Percentiles rank a stretch among this genome's conserved stretches.
phyloP scores from a whole-genome alignment of 2,888 invertebrate species.

The Andrena haemorrhoa region DNA sequence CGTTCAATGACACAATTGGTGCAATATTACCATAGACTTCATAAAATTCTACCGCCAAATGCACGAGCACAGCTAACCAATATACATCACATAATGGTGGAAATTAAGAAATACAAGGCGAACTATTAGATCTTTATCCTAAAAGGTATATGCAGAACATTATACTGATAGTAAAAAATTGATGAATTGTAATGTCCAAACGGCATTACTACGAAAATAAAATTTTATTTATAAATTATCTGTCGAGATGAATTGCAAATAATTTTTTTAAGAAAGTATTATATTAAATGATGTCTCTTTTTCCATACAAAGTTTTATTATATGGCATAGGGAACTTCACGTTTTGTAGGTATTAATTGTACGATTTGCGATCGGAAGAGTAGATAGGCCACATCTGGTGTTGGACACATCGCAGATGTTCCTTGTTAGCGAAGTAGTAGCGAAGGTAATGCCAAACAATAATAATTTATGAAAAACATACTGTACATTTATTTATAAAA shows the following conservation, averaged over 20 bases:
- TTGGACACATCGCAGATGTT: too few relatives aligned
- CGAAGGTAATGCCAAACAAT: not conserved
- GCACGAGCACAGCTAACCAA: slow-evolving; percentile 96
- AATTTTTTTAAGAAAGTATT: slow-evolving; percentile 14
- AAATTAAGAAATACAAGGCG: slow-evolving; percentile 99
- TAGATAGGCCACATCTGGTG: too few relatives aligned
- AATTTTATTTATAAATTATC: slow-evolving; percentile 22
- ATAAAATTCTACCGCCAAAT: slow-evolving; percentile 95
- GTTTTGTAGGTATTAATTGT: too few relatives aligned
- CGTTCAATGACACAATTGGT: slow-evolving; percentile 97
- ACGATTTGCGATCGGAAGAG: too few relatives aligned
- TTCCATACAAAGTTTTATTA: not conserved
- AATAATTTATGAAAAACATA: slow-evolving; percentile 68
- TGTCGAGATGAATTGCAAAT: slow-evolving; percentile 8
- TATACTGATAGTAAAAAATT: too few relatives aligned
- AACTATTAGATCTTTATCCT: slow-evolving; percentile 88
- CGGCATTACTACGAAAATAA: not conserved
- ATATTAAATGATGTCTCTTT: not conserved
- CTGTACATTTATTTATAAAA: slow-evolving; percentile 84
- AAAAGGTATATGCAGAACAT: too few relatives aligned
- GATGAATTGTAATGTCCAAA: not conserved
- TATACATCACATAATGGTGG: slow-evolving; percentile 99
- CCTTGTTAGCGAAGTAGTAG: not conserved
- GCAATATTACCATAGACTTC: slow-evolving; percentile 99
- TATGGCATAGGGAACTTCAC: too few relatives aligned